Evolutionary conservation across 2,797 vertebrate genomes (phyloP).

Genomic region (Tangara arthus): DNA sequence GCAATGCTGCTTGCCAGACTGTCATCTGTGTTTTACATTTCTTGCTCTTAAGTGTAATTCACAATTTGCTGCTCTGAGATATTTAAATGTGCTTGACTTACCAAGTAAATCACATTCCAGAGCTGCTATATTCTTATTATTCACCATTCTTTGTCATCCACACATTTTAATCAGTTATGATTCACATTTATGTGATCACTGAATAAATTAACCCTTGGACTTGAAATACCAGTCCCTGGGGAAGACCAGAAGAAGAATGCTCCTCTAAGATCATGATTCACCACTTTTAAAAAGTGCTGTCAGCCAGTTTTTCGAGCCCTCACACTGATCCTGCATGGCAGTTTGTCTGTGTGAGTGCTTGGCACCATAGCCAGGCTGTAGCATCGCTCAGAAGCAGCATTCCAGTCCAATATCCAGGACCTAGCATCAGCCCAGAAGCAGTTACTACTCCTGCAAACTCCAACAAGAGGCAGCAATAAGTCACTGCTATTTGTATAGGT

Average conservation of each 20-base stretch:
- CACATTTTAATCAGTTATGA: neutral
- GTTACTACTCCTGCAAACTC: neutral
- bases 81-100: neutral
- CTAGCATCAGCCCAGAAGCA: neutral
- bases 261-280: neutral
- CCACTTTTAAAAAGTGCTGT: neutral
- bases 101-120: neutral
- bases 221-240: neutral
- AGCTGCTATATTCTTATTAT: neutral
- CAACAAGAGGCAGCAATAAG: neutral
- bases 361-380: neutral
- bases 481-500: neutral
- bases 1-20: neutral
- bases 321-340: neutral
- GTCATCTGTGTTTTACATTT: neutral
- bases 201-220: neutral
- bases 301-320: fast-evolving
- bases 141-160: neutral
- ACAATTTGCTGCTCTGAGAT: neutral
- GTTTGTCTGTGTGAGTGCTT: neutral
- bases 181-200: neutral
- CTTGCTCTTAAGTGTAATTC: neutral
- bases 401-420: neutral
- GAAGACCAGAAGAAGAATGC: neutral
- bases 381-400: neutral